phyloP scores from a whole-genome alignment of 2,888 invertebrate species.

The Chrysolina oricalcia region DNA sequence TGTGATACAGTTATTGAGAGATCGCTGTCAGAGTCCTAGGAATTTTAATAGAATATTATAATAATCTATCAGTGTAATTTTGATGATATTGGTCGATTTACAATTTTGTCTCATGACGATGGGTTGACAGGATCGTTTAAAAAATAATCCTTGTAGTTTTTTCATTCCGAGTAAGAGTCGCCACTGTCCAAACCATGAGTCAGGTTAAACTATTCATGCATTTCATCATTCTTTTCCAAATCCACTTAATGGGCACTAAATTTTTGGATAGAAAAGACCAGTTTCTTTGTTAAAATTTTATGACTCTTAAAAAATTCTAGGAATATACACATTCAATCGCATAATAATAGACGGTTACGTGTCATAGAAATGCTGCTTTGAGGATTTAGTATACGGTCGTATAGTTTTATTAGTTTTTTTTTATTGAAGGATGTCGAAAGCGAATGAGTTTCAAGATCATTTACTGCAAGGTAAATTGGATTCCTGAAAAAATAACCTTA shows the following conservation, averaged over 20 bases:
- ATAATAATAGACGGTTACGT: neutral
- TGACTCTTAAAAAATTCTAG: neutral
- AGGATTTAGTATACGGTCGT: slow-evolving; percentile 5
- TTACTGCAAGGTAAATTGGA: neutral
- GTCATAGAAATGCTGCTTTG: neutral
- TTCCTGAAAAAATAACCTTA: neutral
- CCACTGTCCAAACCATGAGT: neutral
- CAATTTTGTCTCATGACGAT: too few relatives aligned
- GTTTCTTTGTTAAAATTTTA: slow-evolving; percentile 19
- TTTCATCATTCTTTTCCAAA: neutral
- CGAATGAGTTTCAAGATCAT: neutral
- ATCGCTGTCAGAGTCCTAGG: neutral
- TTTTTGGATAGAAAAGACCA: neutral
- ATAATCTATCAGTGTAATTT: too few relatives aligned
- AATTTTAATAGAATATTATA: neutral
- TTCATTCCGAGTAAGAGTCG: neutral
- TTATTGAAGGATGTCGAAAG: neutral
- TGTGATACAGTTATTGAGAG: neutral
- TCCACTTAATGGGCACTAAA: neutral
- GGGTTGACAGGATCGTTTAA: neutral
- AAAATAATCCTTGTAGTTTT: neutral
- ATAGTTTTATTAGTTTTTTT: slow-evolving; percentile 14
- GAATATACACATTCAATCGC: neutral
- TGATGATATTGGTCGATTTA: too few relatives aligned
- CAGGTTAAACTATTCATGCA: neutral